A percentile compares a stretch with the other conserved stretches of the same genome.
phyloP scores from a whole-genome alignment of 2,797 vertebrate genomes.

The Pagetopsis macropterus region DNA sequence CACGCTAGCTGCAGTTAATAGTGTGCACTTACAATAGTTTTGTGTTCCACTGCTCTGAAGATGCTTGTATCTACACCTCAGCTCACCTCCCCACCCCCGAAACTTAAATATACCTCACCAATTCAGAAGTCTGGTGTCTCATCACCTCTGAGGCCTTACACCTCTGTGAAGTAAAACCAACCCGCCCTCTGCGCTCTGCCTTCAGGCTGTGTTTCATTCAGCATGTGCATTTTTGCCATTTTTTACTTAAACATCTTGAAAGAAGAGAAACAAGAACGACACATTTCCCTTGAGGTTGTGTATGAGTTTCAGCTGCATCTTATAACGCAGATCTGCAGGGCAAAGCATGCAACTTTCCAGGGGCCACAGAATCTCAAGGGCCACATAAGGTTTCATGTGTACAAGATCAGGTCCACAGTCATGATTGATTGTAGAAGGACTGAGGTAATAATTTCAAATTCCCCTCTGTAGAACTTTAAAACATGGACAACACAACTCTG shows the following conservation, averaged over 20 bases:
- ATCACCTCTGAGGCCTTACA: slow-evolving; percentile 74
- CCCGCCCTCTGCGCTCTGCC: background rate
- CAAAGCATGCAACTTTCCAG: background rate
- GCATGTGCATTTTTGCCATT: slow-evolving; percentile 36
- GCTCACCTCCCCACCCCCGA: slow-evolving; percentile 12
- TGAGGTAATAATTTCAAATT: background rate
- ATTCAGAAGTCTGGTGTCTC: slow-evolving; percentile 35
- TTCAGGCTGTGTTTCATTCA: slow-evolving; percentile 18
- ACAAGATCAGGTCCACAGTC: background rate
- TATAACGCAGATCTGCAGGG: background rate
- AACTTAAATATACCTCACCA: slow-evolving; percentile 57
- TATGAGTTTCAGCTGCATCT: slow-evolving; percentile 5
- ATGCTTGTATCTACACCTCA: slow-evolving; percentile 20
- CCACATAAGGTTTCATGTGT: too few relatives aligned
- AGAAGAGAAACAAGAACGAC: background rate
- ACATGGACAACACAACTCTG: background rate
- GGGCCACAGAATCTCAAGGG: background rate
- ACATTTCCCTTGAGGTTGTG: background rate
- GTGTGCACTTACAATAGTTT: slow-evolving; percentile 60
- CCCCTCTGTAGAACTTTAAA: background rate
- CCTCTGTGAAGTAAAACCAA: slow-evolving; percentile 45
- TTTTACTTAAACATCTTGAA: slow-evolving; percentile 5
- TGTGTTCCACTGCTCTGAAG: slow-evolving; percentile 59
- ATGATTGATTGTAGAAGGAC: background rate
- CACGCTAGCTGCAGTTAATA: slow-evolving; percentile 64